These are phyloP conservation scores for Atherinosoma microstoma DNA, from an alignment of 2,797 vertebrate genomes.

Conservation along the genomic window DNA sequence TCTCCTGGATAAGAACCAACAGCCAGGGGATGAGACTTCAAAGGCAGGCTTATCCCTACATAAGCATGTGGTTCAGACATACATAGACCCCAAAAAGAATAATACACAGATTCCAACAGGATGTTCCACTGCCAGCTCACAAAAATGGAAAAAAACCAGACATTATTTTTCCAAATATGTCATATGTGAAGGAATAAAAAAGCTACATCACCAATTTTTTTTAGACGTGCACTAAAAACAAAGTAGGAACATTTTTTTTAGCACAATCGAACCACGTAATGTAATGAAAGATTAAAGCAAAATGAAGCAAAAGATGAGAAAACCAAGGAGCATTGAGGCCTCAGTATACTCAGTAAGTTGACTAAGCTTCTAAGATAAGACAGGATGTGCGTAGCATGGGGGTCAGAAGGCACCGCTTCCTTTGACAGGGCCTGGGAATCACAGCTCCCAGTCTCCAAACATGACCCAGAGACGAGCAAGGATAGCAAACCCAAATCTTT, in stretches of 20 bases:
- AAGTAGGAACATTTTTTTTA: constrained; percentile 1
- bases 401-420: constrained; percentile 86
- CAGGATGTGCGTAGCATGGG: constrained; percentile 72
- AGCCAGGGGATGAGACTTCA: constrained; percentile 59
- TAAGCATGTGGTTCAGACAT: constrained; percentile 53
- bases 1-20: constrained; percentile 52
- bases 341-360: constrained; percentile 42
- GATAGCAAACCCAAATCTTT: constrained; percentile 49
- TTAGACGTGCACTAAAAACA: constrained; percentile 1
- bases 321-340: constrained; percentile 23
- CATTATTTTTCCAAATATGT: neutral
- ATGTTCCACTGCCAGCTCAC: constrained; percentile 18
- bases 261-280: neutral
- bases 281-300: constrained; percentile 15
- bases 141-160: constrained; percentile 24
- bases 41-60: constrained; percentile 54
- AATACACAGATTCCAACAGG: constrained; percentile 41
- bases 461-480: constrained; percentile 45
- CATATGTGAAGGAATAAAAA: neutral
- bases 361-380: constrained; percentile 70
- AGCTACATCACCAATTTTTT: constrained; percentile 8
- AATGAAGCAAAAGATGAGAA: constrained; percentile 25
- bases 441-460: constrained; percentile 50
- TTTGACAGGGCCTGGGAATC: constrained; percentile 83
- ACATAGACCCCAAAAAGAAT: constrained; percentile 33